A percentile compares a stretch with the other conserved stretches of the same genome.
Evolutionary conservation across 2,797 vertebrate species (phyloP).

Genomic region (Lacerta viridis): DNA sequence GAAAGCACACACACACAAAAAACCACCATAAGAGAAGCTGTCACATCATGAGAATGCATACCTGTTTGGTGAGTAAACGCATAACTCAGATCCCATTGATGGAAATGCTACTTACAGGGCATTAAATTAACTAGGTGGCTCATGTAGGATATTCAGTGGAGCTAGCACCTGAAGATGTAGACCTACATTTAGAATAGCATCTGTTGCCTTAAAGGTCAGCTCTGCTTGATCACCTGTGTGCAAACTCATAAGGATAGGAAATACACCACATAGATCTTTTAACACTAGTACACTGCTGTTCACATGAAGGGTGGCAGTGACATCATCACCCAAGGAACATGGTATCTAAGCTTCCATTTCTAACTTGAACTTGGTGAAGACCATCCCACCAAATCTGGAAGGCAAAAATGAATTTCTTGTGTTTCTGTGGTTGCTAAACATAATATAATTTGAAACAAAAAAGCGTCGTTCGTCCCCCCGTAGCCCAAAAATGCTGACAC

Average conservation of each 20-base stretch:
- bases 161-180: not conserved
- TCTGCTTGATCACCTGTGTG: constrained; percentile 13
- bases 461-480: too few relatives aligned
- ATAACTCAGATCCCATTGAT: not conserved
- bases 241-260: not conserved
- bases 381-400: not conserved
- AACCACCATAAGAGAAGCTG: not conserved
- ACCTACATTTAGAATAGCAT: not conserved
- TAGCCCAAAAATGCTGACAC: too few relatives aligned
- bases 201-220: not conserved
- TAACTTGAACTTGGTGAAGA: not conserved
- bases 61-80: not conserved
- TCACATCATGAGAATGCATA: not conserved
- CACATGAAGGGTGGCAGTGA: not conserved
- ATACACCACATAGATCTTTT: not conserved
- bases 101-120: not conserved
- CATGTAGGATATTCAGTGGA: not conserved
- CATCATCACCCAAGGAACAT: not conserved
- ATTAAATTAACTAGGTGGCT: not conserved
- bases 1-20: not conserved
- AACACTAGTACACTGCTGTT: not conserved
- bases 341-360: not conserved
- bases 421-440: not conserved
- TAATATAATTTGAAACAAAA: too few relatives aligned
- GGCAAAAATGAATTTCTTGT: not conserved